These are phyloP conservation scores for Biston stratarius DNA, from an alignment of 2,888 invertebrate species.

Conservation along the genomic window DNA sequence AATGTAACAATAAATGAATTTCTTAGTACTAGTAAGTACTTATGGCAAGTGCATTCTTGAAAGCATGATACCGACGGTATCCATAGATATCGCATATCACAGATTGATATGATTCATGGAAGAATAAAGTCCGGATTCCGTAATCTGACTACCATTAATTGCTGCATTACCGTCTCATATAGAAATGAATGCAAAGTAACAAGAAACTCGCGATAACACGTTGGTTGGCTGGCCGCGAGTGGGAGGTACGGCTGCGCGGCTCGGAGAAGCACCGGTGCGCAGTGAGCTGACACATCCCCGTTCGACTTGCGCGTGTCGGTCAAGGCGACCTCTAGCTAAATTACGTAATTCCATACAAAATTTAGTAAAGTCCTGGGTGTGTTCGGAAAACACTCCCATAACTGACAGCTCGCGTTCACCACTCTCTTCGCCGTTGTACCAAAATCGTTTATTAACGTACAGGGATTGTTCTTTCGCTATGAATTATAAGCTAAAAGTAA, in stretches of 20 bases:
- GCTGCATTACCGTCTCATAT: slow-evolving; percentile 65
- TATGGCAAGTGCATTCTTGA: slow-evolving; percentile 34
- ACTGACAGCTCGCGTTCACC: slow-evolving; percentile 67
- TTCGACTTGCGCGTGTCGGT: slow-evolving; percentile 84
- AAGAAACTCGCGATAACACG: slow-evolving; percentile 81
- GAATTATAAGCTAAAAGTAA: slow-evolving; percentile 84
- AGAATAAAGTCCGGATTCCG: slow-evolving; percentile 66
- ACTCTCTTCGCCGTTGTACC: slow-evolving; percentile 60
- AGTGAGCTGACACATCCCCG: slow-evolving; percentile 83
- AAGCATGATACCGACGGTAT: slow-evolving; percentile 23
- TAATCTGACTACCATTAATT: slow-evolving; percentile 76
- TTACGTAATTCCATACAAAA: slow-evolving; percentile 83
- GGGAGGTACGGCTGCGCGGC: slow-evolving; percentile 80
- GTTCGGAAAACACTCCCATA: slow-evolving; percentile 73
- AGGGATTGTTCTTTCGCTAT: slow-evolving; percentile 60
- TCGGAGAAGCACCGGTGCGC: slow-evolving; percentile 77
- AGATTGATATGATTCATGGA: slow-evolving; percentile 63
- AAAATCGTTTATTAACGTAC: slow-evolving; percentile 42
- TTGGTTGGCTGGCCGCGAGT: slow-evolving; percentile 72
- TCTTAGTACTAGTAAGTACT: background rate
- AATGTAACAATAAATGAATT: background rate
- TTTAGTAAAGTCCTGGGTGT: slow-evolving; percentile 78
- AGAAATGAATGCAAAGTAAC: slow-evolving; percentile 79
- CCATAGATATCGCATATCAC: slow-evolving; percentile 54
- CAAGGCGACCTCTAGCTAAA: slow-evolving; percentile 83